Conservation (phyloP, 2,888 invertebrate species). For the Uloborus plumipes region DNA sequence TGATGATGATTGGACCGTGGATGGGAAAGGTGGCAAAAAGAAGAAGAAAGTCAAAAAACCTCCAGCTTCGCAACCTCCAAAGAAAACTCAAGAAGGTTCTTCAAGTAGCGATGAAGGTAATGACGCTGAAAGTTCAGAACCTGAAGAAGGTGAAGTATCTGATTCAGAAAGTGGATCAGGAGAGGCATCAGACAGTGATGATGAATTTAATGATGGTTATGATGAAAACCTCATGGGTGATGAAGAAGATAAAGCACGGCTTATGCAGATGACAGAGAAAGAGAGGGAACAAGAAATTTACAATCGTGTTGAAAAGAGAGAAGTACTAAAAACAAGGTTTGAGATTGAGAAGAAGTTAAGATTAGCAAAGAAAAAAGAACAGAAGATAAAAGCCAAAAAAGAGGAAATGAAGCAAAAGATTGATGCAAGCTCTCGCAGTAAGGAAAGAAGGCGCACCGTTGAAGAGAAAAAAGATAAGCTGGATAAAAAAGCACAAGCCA, state of each 20-base stretch:
- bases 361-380: slow-evolving; percentile 83
- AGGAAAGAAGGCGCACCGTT: slow-evolving; percentile 90
- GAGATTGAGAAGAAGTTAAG: slow-evolving; percentile 95
- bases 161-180: slow-evolving; percentile 58
- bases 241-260: slow-evolving; percentile 89
- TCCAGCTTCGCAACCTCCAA: slow-evolving; percentile 24
- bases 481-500: slow-evolving; percentile 91
- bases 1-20: slow-evolving; percentile 65
- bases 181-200: slow-evolving; percentile 66
- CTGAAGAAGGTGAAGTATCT: slow-evolving; percentile 66
- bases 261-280: slow-evolving; percentile 95
- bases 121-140: slow-evolving; percentile 64
- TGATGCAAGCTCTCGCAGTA: slow-evolving; percentile 81
- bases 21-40: slow-evolving; percentile 60
- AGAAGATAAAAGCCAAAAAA: slow-evolving; percentile 68
- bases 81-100: slow-evolving; percentile 27
- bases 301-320: slow-evolving; percentile 93
- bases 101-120: slow-evolving; percentile 40
- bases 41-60: slow-evolving; percentile 47
- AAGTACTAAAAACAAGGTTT: slow-evolving; percentile 92
- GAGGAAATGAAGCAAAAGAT: slow-evolving; percentile 67
- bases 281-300: slow-evolving; percentile 98
- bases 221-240: slow-evolving; percentile 98
- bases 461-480: slow-evolving; percentile 84
- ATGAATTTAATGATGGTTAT: slow-evolving; percentile 96